Evolutionary conservation across 2,113 vertebrate genomes (phyloP).

Genomic region (Sula dactylatra): DNA sequence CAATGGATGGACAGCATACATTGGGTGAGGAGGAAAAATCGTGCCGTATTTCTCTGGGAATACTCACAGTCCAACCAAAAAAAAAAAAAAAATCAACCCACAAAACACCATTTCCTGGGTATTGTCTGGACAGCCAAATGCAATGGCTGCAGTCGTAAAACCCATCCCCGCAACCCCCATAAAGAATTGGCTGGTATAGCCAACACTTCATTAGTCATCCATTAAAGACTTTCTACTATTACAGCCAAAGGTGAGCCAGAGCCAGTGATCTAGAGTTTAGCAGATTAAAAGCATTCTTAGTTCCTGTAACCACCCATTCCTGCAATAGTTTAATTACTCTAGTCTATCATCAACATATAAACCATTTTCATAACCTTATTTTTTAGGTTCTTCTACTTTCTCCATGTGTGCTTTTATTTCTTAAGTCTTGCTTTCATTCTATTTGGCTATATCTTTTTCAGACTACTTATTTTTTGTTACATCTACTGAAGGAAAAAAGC

Average conservation of each 20-base stretch:
- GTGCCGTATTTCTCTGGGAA: not conserved
- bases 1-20: not conserved
- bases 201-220: slow-evolving; percentile 16
- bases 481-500: not conserved
- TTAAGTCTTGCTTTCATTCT: not conserved
- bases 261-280: not conserved
- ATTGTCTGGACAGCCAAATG: not conserved
- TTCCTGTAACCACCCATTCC: not conserved
- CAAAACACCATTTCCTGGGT: not conserved
- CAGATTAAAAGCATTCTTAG: slow-evolving; percentile 18
- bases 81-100: not conserved
- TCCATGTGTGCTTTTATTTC: not conserved
- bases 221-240: slow-evolving; percentile 15
- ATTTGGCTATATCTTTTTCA: not conserved
- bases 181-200: not conserved
- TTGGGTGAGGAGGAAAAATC: not conserved
- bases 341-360: not conserved
- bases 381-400: not conserved
- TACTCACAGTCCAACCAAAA: rapidly evolving
- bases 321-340: not conserved
- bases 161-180: not conserved
- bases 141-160: not conserved
- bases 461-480: not conserved
- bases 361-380: not conserved
- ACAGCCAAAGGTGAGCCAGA: not conserved